Evolutionary conservation across 2,113 vertebrate species (phyloP).

Genomic region (Melanostigma gelatinosum): DNA sequence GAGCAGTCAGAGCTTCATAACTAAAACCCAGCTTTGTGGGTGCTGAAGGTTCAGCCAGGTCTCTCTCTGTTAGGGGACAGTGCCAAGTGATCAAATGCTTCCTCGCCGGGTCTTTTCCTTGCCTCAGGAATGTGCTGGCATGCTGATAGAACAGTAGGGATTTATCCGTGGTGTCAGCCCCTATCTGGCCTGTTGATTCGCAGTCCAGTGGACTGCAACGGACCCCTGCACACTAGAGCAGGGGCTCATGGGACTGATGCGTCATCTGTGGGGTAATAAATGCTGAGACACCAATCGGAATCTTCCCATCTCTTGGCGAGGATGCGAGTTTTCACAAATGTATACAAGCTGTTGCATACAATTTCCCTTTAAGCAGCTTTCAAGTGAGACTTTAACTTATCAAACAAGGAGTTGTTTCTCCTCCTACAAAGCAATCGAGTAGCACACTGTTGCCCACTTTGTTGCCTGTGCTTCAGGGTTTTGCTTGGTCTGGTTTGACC

Average conservation of each 20-base stretch:
- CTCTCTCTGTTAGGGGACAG: conserved; percentile 14
- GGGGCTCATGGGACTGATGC: conserved; percentile 18
- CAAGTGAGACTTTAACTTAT: background rate
- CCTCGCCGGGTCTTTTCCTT: conserved; percentile 47
- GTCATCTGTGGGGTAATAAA: conserved; percentile 16
- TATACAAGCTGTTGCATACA: background rate
- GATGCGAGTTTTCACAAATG: background rate
- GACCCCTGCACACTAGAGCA: conserved; percentile 31
- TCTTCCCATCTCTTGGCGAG: background rate
- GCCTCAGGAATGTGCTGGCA: conserved; percentile 73
- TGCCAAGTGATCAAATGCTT: conserved; percentile 49
- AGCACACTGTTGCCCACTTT: background rate
- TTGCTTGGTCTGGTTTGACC: background rate
- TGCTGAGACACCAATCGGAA: background rate
- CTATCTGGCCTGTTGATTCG: conserved; percentile 72
- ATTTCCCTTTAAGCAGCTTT: background rate
- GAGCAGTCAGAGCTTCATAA: background rate
- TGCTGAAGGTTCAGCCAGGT: background rate
- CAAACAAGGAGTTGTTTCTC: background rate
- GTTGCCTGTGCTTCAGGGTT: background rate
- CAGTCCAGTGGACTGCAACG: conserved; percentile 64
- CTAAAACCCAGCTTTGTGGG: background rate
- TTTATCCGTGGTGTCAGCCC: conserved; percentile 76
- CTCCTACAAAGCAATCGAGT: background rate
- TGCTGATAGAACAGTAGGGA: conserved; percentile 65